Conservation (phyloP, 2,797 vertebrate genomes). For the Trichosurus vulpecula region DNA sequence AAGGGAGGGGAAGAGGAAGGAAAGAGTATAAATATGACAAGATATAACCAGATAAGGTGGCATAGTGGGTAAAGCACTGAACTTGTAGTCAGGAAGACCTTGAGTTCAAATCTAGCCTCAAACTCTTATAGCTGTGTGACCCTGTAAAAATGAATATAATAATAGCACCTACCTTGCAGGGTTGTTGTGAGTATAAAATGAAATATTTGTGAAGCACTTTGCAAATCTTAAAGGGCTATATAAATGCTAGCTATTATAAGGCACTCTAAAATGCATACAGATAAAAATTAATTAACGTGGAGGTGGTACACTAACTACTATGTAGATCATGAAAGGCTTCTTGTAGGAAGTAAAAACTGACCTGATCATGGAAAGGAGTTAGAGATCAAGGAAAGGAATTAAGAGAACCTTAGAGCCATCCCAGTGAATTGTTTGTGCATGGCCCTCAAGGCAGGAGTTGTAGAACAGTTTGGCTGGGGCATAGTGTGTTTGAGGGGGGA, state of each 20-base stretch:
- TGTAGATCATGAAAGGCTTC: background rate
- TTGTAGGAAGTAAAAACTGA: background rate
- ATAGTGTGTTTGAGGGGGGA: background rate
- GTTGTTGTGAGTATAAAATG: background rate
- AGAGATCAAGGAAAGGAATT: background rate
- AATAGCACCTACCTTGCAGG: background rate
- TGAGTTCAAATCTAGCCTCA: background rate
- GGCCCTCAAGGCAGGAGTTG: background rate
- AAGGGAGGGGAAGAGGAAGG: background rate
- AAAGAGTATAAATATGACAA: background rate
- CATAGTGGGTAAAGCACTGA: background rate
- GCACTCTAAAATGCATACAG: background rate
- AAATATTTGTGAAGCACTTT: background rate
- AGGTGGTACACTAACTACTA: background rate
- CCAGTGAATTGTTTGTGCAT: background rate
- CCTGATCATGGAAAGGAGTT: background rate
- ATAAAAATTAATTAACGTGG: background rate
- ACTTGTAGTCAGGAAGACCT: background rate
- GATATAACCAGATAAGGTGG: background rate
- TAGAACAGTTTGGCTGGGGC: background rate
- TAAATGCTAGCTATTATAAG: background rate
- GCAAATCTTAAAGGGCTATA: background rate
- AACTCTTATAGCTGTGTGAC: background rate
- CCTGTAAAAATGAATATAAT: background rate
- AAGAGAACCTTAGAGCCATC: background rate